Base-by-base conservation (phyloP, 2,113 vertebrate genomes). In the Larimichthys crocea region DNA sequence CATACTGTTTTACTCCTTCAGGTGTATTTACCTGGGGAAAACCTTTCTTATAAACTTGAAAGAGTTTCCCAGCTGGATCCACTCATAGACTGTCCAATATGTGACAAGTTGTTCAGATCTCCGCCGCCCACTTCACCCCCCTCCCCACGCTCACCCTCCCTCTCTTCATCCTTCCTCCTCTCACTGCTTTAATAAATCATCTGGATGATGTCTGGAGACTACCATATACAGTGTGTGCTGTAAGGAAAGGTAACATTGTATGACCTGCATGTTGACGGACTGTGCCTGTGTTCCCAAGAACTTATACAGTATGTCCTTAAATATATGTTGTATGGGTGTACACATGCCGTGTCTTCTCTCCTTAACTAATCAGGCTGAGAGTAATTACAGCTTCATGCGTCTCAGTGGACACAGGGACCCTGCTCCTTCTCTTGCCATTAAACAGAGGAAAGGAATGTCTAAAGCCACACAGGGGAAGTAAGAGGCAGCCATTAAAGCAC, bases 151-250 rank as follows among this genome's bases (percentile, higher is more conserved):
- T 40, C 67, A 1, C 16, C 69, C 49, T 44, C 22, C 57, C 69
- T 48, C 75, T 15, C 73, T 80, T 65, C 46, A 68, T 80, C 52
- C 74, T 78, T 63, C 72, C 76, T 76, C 73, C 74, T 80, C 65
- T 70, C 29, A 16, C 62, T 56, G 48, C 77, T 84, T 88, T 85
- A 76, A 93, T 90, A 92, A 92, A 89, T 90, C 84, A 87, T 88
- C 72, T 72, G n/a, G 24, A 80, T 69, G 66, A 76, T 76, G 70
- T 91, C 67, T 71, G 76, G 50, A 77, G 44, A 46, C 11, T 24
- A 44, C 26, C 46, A 10, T 20, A 66, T 62, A 74, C 42, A 68
- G 76, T 61, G 10, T 71, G 20, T 49, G 52, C 26, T 53, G 10
- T 29, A 40, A 42, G 40, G 35, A 24, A 53, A 46, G 42, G 26